Percentiles rank a stretch among this genome's conserved stretches.
Conservation (phyloP, 2,888 invertebrate genomes). For the Oligia latruncula region DNA sequence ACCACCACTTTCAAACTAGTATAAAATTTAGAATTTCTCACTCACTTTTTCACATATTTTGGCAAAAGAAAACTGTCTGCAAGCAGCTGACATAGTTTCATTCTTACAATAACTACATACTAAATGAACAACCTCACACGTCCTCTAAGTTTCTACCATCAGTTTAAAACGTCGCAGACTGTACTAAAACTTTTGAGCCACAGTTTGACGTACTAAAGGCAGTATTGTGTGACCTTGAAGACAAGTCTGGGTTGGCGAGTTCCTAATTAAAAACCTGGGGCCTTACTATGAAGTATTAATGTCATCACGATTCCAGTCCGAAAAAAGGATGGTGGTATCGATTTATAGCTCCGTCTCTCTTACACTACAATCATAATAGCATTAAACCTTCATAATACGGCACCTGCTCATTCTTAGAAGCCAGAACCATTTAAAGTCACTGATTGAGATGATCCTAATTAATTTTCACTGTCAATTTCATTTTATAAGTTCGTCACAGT, state of each 20-base stretch:
- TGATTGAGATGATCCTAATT: slow-evolving; percentile 42
- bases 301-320: not conserved
- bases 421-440: slow-evolving; percentile 16
- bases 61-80: slow-evolving; percentile 45
- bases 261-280: not conserved
- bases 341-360: not conserved
- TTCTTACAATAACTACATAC: slow-evolving; percentile 51
- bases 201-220: slow-evolving; percentile 26
- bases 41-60: slow-evolving; percentile 27
- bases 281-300: not conserved
- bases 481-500: slow-evolving; percentile 12
- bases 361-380: not conserved
- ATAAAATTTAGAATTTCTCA: slow-evolving; percentile 24
- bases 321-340: not conserved
- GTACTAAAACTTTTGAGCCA: slow-evolving; percentile 30
- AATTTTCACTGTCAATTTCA: slow-evolving; percentile 39
- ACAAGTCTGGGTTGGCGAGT: not conserved
- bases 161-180: slow-evolving; percentile 24
- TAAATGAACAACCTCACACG: slow-evolving; percentile 55
- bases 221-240: slow-evolving; percentile 23
- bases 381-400: not conserved
- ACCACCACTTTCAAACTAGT: slow-evolving; percentile 25
- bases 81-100: slow-evolving; percentile 58
- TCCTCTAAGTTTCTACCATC: slow-evolving; percentile 19
- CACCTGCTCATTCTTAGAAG: not conserved